A percentile compares a stretch with the other conserved stretches of the same genome.
Evolutionary conservation across 2,888 invertebrate genomes (phyloP).

Genomic region (Diogma glabrata): DNA sequence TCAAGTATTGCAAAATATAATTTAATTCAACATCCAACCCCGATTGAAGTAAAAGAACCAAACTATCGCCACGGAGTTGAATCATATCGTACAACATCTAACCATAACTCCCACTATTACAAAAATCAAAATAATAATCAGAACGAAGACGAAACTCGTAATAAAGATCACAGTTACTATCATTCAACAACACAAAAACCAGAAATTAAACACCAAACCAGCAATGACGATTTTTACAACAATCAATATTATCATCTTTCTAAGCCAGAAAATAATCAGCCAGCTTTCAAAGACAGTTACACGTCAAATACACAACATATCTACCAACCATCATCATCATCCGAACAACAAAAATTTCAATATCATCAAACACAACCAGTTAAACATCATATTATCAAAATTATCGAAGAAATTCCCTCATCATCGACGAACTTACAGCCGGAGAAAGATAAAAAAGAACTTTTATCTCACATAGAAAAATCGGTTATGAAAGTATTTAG

Average conservation of each 20-base stretch:
- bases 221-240: too few species aligned
- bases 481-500: conserved; percentile 37
- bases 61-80: not conserved
- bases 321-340: not conserved
- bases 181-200: not conserved
- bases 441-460: conserved; percentile 26
- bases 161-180: too few species aligned
- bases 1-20: conserved; percentile 15
- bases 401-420: not conserved
- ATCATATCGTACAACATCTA: not conserved
- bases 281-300: not conserved
- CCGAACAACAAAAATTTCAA: not conserved
- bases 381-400: conserved; percentile 23
- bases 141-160: not conserved
- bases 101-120: too few species aligned
- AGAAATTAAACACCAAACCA: too few species aligned
- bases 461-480: conserved; percentile 35
- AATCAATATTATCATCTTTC: too few species aligned
- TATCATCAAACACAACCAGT: conserved; percentile 18
- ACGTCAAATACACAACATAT: not conserved
- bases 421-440: not conserved
- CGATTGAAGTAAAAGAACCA: not conserved
- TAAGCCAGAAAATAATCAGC: too few species aligned
- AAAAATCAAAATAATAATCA: too few species aligned
- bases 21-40: not conserved